Percentiles rank a stretch among this genome's conserved stretches.
Evolutionary conservation across 2,113 vertebrate genomes (phyloP).

Genomic region (Ciconia boyciana): DNA sequence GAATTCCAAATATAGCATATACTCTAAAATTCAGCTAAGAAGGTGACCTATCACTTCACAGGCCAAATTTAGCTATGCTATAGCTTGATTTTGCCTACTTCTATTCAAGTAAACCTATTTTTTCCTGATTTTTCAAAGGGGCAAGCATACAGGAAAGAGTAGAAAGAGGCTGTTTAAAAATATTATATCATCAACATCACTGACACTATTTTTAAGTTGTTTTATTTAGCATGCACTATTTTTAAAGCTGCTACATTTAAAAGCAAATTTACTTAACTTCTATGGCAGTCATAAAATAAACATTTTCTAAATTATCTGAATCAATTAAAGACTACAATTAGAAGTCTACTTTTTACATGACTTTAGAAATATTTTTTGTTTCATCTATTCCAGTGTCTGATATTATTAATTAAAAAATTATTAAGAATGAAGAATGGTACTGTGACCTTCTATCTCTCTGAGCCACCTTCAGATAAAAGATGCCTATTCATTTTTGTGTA

Average conservation of each 20-base stretch:
- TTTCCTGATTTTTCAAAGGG: neutral
- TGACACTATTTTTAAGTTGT: slow-evolving; percentile 4
- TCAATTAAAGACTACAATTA: neutral
- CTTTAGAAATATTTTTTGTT: neutral
- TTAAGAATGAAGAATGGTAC: neutral
- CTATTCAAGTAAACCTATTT: neutral
- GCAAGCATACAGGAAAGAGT: neutral
- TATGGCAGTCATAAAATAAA: neutral
- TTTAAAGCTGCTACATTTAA: slow-evolving; percentile 19
- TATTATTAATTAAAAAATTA: neutral
- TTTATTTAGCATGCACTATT: slow-evolving; percentile 11
- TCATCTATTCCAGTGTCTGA: neutral
- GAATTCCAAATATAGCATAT: neutral
- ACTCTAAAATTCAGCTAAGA: slow-evolving; percentile 7
- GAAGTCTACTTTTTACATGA: neutral
- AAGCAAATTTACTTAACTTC: neutral
- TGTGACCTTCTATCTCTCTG: neutral
- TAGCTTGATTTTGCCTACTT: neutral
- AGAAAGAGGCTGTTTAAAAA: slow-evolving; percentile 16
- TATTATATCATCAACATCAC: neutral
- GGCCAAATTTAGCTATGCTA: neutral
- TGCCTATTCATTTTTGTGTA: neutral
- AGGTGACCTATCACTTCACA: neutral
- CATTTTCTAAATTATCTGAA: neutral
- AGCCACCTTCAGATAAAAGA: neutral